phyloP scores from a whole-genome alignment of 2,888 invertebrate genomes.

The Gastracanthus pulcherrimus region DNA sequence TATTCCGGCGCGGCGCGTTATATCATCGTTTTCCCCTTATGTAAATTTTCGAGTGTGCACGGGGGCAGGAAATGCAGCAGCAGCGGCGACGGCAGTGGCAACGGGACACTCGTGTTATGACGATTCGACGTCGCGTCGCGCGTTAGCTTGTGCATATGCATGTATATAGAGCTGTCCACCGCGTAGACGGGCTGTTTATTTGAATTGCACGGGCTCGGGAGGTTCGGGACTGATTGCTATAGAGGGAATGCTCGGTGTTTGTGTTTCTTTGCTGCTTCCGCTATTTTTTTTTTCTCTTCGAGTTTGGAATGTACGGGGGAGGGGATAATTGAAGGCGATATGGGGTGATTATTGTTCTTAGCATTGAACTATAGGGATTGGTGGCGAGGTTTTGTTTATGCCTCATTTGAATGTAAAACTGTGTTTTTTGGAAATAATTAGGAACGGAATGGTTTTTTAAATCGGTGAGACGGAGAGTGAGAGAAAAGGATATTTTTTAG shows the following conservation, averaged over 20 bases:
- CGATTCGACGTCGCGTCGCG: not conserved
- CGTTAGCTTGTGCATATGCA: constrained; percentile 3
- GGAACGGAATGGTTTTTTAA: too few relatives aligned
- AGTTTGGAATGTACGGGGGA: not conserved
- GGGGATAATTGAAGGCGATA: not conserved
- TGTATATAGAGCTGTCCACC: not conserved
- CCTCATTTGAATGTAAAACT: not conserved
- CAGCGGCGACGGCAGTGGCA: too few relatives aligned
- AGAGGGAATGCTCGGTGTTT: not conserved
- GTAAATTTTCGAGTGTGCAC: constrained; percentile 37
- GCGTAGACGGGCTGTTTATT: constrained; percentile 23
- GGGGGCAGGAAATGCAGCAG: constrained; percentile 27
- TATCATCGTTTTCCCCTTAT: constrained; percentile 37
- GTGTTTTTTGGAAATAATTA: not conserved
- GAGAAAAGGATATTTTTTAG: too few relatives aligned
- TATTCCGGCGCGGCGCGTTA: not conserved
- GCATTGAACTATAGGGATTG: not conserved
- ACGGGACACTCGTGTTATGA: constrained; percentile 35
- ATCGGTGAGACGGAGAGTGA: too few relatives aligned
- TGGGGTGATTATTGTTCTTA: not conserved
- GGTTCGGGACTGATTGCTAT: constrained; percentile 1
- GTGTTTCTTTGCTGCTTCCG: not conserved
- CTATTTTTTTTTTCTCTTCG: not conserved
- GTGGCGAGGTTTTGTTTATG: not conserved
- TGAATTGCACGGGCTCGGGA: constrained; percentile 24